Conservation (phyloP, 1,140 invertebrate species). For the Brachionus calyciflorus region DNA sequence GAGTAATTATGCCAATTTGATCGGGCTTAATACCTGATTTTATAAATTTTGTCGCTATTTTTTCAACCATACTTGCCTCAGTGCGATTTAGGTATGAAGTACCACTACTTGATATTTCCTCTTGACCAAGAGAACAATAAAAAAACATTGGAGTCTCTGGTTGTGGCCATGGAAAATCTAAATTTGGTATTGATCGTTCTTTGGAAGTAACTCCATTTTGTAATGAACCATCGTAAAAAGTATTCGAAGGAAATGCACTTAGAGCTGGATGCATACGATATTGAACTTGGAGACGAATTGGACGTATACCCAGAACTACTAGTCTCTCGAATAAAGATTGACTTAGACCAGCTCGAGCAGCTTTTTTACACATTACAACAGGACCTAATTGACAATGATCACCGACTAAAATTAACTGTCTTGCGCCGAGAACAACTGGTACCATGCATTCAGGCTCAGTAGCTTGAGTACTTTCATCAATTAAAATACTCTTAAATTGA, state of each 20-base stretch:
- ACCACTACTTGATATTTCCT: conserved; percentile 95
- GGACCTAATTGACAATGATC: conserved; percentile 98
- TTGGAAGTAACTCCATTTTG: conserved; percentile 62
- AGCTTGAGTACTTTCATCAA: conserved; percentile 91
- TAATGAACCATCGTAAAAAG: conserved; percentile 84
- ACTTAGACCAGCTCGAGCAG: conserved; percentile 88
- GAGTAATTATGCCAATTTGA: conserved; percentile 99
- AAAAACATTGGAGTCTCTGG: conserved; percentile 98
- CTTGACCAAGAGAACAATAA: conserved; percentile 91
- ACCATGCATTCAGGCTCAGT: conserved; percentile 99
- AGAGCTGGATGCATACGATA: conserved; percentile 96
- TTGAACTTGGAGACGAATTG: conserved; percentile 82
- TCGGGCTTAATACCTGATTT: conserved; percentile 91
- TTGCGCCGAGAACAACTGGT: conserved; percentile 92
- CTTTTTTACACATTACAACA: conserved; percentile 99
- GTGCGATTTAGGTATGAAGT: conserved; percentile 97
- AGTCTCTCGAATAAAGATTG: conserved; percentile 95
- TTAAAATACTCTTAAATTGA: conserved; percentile 93
- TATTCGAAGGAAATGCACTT: conserved; percentile 95
- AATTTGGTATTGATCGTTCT: conserved; percentile 79
- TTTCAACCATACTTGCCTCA: conserved; percentile 96
- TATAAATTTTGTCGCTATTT: conserved; percentile 84
- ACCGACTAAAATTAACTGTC: conserved; percentile 87
- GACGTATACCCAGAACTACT: conserved; percentile 89
- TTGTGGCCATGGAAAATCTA: conserved; percentile 97